Base-by-base conservation (phyloP, 2,113 vertebrate species). In the Bungarus multicinctus region DNA sequence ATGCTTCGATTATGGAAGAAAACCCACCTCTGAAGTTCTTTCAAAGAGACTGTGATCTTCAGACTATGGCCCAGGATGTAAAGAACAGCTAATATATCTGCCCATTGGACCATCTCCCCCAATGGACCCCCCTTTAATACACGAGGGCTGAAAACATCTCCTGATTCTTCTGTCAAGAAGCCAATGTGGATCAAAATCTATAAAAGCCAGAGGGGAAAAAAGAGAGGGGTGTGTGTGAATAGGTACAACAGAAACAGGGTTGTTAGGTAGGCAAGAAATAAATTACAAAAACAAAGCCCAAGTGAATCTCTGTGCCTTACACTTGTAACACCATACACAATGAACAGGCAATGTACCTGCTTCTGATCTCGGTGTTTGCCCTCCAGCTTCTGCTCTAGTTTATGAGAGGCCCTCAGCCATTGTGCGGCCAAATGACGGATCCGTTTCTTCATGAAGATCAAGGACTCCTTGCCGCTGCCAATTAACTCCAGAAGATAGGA, bases 31-130 rank as follows among this genome's bases (percentile, higher is more conserved):
- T 99, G 99, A 92, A 99, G 98, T 94, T 99, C 99, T 96, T 99
- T 99, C 95, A 99, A 98, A 57, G 99, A 99, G 81, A 99, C 97
- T 0, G 99, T 99, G 97, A 99, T 97, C 95, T 98, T 98, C 94
- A 99, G 98, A 96, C 98, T 96, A 94, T 99, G 99, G 88, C 99
- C 99, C 91, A 99, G 98, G 91, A 99, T 96, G 27, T 99, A 98
- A 55, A 99, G 98, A 16, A 98, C 97, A 0, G 98, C 98, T 94
- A 99, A 97, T 94, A 99, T 99, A 97, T 99, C 99, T 0, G 99
- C 99, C 99, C 99, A 99, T 95, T 99, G 99, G 95, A 99, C 99
- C 99, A 99, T 99, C 98, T 99, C 99, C 0, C 99, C 99, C 95
- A 99, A 96, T 0, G 99, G 99, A 1, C 99, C 99, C 0, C 99